Conservation (phyloP, 2,888 invertebrate genomes). For the Scelioninae gen. 1 region DNA sequence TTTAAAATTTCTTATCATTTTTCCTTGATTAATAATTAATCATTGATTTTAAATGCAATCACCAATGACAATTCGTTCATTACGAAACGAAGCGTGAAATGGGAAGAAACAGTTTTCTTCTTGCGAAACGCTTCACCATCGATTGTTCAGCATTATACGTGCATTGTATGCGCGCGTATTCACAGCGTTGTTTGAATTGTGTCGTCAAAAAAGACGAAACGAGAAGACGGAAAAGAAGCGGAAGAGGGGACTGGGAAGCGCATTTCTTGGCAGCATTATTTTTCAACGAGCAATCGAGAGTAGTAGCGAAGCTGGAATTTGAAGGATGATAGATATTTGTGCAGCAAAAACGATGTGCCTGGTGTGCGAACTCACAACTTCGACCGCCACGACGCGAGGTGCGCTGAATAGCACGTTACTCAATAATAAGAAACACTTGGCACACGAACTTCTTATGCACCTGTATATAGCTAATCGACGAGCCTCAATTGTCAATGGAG, state of each 20-base stretch:
- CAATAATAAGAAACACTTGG: slow-evolving; percentile 57
- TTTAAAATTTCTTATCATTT: no score
- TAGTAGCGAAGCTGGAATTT: slow-evolving; percentile 44
- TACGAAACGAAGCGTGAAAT: slow-evolving; percentile 17
- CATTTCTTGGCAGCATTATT: slow-evolving; percentile 49
- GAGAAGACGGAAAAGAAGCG: slow-evolving; percentile 21
- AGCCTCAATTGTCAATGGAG: background rate
- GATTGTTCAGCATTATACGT: slow-evolving; percentile 20
- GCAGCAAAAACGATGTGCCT: slow-evolving; percentile 55
- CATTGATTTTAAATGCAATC: no score
- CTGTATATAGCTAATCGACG: slow-evolving; percentile 17
- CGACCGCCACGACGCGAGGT: slow-evolving; percentile 12
- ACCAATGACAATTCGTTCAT: background rate
- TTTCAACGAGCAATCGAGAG: slow-evolving; percentile 51
- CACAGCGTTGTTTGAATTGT: slow-evolving; percentile 40
- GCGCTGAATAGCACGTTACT: slow-evolving; percentile 33
- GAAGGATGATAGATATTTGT: slow-evolving; percentile 60
- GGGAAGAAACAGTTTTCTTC: slow-evolving; percentile 5
- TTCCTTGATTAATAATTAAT: no score
- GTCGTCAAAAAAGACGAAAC: slow-evolving; percentile 36
- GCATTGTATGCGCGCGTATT: slow-evolving; percentile 29
- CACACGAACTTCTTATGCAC: slow-evolving; percentile 42
- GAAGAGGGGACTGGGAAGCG: slow-evolving; percentile 9
- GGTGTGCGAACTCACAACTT: slow-evolving; percentile 32
- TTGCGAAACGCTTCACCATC: background rate